These are phyloP conservation scores for Nettapus auritus DNA, from an alignment of 2,113 vertebrate genomes.

Conservation along the genomic window DNA sequence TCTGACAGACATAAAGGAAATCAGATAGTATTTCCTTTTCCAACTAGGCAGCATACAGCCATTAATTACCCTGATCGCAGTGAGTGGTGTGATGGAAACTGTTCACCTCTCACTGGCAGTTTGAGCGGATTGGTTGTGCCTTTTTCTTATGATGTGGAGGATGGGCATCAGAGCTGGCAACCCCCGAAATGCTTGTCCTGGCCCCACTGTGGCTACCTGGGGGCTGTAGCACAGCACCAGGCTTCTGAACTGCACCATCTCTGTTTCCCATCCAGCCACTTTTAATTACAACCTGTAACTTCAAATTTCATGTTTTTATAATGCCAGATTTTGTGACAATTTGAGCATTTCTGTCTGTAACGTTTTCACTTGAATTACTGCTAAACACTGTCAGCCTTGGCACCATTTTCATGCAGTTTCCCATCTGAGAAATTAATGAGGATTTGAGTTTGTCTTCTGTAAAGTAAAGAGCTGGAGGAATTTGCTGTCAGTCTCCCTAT, in stretches of 20 bases:
- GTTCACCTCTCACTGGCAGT: not conserved
- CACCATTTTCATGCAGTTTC: conserved; percentile 41
- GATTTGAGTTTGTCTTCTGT: conserved; percentile 47
- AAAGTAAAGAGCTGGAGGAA: conserved; percentile 35
- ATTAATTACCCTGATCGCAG: accelerated
- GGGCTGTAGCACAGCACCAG: accelerated
- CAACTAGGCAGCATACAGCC: not conserved
- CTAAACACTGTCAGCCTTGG: conserved; percentile 54
- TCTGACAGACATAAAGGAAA: not conserved
- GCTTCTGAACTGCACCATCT: not conserved
- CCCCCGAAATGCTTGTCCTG: not conserved
- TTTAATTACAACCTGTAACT: not conserved
- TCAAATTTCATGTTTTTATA: not conserved
- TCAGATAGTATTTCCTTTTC: not conserved
- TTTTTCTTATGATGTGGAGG: not conserved
- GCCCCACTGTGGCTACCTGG: too few relatives aligned
- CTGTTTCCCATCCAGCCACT: not conserved
- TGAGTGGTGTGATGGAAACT: not conserved
- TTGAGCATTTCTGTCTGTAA: conserved; percentile 38
- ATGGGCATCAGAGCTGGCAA: too few relatives aligned
- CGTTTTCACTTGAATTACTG: conserved; percentile 35
- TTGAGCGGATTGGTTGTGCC: not conserved
- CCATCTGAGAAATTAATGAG: conserved; percentile 55
- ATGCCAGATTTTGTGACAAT: conserved; percentile 39
- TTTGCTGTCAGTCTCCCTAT: conserved; percentile 28